Evolutionary conservation across 2,888 invertebrate species (phyloP).

Genomic region (Abrostola tripartita): DNA sequence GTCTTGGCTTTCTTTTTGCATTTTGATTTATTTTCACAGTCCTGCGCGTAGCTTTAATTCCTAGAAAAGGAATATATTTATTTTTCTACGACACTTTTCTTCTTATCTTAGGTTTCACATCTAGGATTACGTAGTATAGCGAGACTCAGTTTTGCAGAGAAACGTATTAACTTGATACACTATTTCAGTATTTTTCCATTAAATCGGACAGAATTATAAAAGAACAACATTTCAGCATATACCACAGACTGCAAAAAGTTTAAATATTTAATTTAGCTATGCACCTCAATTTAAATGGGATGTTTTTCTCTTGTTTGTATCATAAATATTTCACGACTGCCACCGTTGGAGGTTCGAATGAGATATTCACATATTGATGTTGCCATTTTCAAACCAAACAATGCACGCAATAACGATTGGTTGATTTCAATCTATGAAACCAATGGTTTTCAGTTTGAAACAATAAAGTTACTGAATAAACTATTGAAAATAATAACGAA

Average conservation of each 20-base stretch:
- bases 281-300: conserved; percentile 69
- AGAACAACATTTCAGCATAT: background rate
- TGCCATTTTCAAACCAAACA: conserved; percentile 79
- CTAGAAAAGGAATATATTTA: conserved; percentile 34
- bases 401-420: conserved; percentile 73
- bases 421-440: conserved; percentile 76
- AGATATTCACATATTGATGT: conserved; percentile 84
- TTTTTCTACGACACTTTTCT: conserved; percentile 42
- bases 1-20: conserved; percentile 27
- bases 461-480: conserved; percentile 51
- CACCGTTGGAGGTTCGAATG: conserved; percentile 75
- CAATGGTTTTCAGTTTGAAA: conserved; percentile 62
- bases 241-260: conserved; percentile 4
- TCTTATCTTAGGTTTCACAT: conserved; percentile 51
- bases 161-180: background rate
- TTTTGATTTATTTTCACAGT: conserved; percentile 46
- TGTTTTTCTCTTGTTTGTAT: conserved; percentile 70
- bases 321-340: conserved; percentile 77
- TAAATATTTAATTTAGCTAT: conserved; percentile 51
- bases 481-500: conserved; percentile 23
- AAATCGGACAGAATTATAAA: background rate
- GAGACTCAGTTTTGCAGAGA: conserved; percentile 6
- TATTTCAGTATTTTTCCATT: background rate
- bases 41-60: conserved; percentile 42
- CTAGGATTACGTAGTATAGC: conserved; percentile 56